Evolutionary conservation across 2,797 vertebrate genomes (phyloP).

Genomic region (Loris lydekkerianus): DNA sequence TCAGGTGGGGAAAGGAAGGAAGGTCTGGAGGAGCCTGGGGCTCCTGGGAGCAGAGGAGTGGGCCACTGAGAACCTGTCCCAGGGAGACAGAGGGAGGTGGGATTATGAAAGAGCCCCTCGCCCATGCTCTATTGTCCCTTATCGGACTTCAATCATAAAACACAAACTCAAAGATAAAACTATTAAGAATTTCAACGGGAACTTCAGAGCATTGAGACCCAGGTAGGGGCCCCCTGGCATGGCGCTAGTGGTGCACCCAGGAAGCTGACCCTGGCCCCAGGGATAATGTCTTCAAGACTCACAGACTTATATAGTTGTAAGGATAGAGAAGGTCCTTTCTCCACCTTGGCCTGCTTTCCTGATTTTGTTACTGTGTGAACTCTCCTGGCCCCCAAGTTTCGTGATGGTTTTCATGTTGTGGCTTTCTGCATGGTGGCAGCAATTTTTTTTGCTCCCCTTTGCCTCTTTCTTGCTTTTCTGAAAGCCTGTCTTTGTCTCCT

Average conservation of each 20-base stretch:
- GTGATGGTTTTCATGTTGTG: no score
- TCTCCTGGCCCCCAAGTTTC: no score
- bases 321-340: no score
- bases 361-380: rapidly evolving
- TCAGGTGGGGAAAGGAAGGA: no score
- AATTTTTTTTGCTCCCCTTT: no score
- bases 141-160: not conserved
- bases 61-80: not conserved
- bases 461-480: not conserved
- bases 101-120: no score
- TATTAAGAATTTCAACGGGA: not conserved
- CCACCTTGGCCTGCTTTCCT: no score
- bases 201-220: not conserved
- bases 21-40: not conserved
- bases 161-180: not conserved
- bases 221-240: not conserved
- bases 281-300: not conserved
- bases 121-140: not conserved
- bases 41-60: no score
- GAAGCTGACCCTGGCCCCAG: not conserved
- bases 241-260: rapidly evolving
- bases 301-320: not conserved
- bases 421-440: not conserved
- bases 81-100: not conserved
- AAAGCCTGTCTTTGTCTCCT: not conserved